These are phyloP conservation scores for Antrozous pallidus DNA, from an alignment of 2,797 vertebrate species.

Conservation along the genomic window DNA sequence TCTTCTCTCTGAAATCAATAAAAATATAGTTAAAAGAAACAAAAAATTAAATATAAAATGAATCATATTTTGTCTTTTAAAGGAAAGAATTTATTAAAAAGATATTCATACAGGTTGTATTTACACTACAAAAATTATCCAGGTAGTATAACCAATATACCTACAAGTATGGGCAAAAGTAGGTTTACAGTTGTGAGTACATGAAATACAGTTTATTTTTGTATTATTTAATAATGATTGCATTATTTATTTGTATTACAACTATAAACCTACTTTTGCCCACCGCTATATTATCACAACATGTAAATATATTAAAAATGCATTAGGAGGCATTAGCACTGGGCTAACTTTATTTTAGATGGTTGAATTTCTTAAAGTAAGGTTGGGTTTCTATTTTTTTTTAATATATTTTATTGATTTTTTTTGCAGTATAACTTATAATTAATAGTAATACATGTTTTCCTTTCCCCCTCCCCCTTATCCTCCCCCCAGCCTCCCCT, in stretches of 20 bases:
- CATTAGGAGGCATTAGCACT: not conserved
- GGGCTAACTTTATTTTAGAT: not conserved
- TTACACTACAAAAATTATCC: not conserved
- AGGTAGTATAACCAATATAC: not conserved
- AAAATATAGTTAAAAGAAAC: too few relatives aligned
- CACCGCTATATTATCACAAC: not conserved
- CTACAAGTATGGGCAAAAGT: not conserved
- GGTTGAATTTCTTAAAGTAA: not conserved
- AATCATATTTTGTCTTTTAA: conserved; percentile 7
- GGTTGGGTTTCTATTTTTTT: not conserved
- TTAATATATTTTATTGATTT: too few relatives aligned
- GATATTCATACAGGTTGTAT: not conserved
- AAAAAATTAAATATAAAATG: conserved; percentile 32
- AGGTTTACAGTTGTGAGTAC: not conserved
- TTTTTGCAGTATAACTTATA: too few relatives aligned
- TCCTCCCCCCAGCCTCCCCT: too few relatives aligned
- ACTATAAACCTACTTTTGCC: not conserved
- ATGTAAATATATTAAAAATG: not conserved
- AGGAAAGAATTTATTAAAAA: not conserved
- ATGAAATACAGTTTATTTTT: not conserved
- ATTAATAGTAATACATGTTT: too few relatives aligned
- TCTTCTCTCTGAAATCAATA: too few relatives aligned
- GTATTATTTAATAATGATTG: not conserved
- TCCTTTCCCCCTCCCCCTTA: too few relatives aligned
- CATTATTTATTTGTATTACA: not conserved